Conservation (phyloP, 2,113 vertebrate species). For the Uria aalge region DNA sequence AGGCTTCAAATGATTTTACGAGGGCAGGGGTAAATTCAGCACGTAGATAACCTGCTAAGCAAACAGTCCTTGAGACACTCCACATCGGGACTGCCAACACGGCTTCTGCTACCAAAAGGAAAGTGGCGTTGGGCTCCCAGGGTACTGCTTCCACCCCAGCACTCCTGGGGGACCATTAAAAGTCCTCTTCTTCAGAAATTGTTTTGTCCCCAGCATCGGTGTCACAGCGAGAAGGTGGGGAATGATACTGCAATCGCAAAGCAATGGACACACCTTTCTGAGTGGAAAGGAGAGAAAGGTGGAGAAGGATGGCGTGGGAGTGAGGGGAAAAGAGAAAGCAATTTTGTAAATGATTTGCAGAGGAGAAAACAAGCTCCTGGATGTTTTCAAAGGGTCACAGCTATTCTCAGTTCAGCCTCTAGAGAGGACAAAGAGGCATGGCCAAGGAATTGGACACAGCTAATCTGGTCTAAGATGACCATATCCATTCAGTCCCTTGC, state of each 20-base stretch:
- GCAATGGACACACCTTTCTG: neutral
- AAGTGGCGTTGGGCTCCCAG: neutral
- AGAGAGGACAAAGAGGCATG: neutral
- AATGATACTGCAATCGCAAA: accelerated
- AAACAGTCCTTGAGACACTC: neutral
- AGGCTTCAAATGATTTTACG: neutral
- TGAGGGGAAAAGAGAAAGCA: neutral
- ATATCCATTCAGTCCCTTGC: neutral
- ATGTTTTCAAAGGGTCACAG: neutral
- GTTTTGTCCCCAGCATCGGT: neutral
- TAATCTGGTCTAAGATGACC: neutral
- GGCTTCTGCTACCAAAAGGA: neutral
- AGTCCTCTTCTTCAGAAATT: neutral
- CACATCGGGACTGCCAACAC: neutral
- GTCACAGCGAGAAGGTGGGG: neutral
- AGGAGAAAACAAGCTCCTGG: neutral
- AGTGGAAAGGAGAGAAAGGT: neutral
- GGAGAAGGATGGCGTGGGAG: neutral
- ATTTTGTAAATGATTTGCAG: neutral
- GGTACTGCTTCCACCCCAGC: neutral
- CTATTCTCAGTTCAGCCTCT: neutral
- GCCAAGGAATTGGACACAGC: neutral
- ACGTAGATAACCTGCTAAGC: neutral
- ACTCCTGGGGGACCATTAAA: neutral
- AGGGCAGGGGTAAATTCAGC: neutral